Evolutionary conservation across 2,113 vertebrate species (phyloP), one percentile per base, ranked within the genome.

Genomic region (Mobula hypostoma): DNA sequence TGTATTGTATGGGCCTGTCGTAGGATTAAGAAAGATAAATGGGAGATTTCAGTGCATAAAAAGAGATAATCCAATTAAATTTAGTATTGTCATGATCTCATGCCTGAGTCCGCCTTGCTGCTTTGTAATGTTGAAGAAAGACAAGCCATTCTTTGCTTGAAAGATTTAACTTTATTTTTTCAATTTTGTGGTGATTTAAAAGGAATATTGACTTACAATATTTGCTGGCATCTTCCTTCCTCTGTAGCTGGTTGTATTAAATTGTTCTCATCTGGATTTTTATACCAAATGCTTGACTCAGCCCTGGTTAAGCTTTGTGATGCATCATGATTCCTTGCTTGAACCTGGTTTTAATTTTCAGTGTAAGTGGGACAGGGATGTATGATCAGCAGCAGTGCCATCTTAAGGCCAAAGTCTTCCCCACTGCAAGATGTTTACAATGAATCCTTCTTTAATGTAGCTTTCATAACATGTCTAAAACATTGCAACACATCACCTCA

Each of bases 371-470:
- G 91, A 93, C 21, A 72, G 68, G 70, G 66, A 76, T 40, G 70
- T 70, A 56, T 12, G 9, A 93, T 93, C 70, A 48, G 24, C 91
- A 74, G 91, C 91, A 93, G 91, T 93, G 91, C 91, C 91, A 93
- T 93, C 91, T 72, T 70, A 48, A 93, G 91, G 66, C 91, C 91
- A 93, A 92, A 70, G 0, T 48, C 32, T 63, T 93, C 72, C 56
- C 70, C 74, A 7, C 91, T 74, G 68, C 91, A 93, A 29, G 36
- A 74, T 1, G 48, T 56, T 72, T 66, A 15, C 7, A 68, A n/a
- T 90, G 58, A 66, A 32, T 36, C 85, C 61, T 63, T 24, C 21
- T 14, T 63, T n/a, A 63, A 87, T 63, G 29, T 8, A 87, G 56
- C 24, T 87, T 87, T 61, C 9, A n/a, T 12, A 93, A 93, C 40